Percentiles rank a stretch among this genome's conserved stretches.
Conservation (phyloP, 2,888 invertebrate genomes). For the Xestia ashworthii region DNA sequence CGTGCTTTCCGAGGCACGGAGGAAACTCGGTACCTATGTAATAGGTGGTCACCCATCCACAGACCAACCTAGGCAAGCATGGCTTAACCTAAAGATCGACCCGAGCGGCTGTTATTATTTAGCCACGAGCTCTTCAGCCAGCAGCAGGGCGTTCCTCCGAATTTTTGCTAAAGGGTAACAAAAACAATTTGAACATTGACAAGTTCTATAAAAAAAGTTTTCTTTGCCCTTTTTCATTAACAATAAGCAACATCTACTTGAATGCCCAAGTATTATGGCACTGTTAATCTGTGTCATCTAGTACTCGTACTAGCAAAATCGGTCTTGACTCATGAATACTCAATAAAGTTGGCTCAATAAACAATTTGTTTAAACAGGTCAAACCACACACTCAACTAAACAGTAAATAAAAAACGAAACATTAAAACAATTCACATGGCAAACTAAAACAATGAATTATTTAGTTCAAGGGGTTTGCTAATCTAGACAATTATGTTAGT, state of each 20-base stretch:
- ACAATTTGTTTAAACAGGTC: slow-evolving; percentile 25
- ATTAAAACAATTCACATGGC: slow-evolving; percentile 32
- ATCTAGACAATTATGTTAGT: background rate
- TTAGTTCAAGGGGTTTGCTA: slow-evolving; percentile 4
- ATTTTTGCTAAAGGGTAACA: background rate
- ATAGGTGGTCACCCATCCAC: too few species aligned
- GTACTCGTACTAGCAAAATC: too few species aligned
- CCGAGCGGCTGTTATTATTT: too few species aligned
- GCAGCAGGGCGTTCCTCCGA: background rate
- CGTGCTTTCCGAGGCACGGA: too few species aligned
- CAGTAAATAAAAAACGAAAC: slow-evolving; percentile 23
- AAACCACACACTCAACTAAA: slow-evolving; percentile 33
- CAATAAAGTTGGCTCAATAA: slow-evolving; percentile 41
- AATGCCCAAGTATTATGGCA: background rate
- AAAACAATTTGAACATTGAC: background rate
- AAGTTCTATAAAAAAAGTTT: background rate
- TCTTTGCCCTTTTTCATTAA: background rate
- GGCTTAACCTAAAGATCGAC: too few species aligned
- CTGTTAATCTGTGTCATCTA: background rate
- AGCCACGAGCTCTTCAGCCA: background rate
- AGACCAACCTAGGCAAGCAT: too few species aligned
- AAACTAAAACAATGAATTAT: slow-evolving; percentile 42
- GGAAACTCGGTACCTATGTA: too few species aligned
- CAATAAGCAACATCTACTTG: too few species aligned
- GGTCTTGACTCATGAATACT: too few species aligned